phyloP scores from a whole-genome alignment of 2,888 invertebrate species.

The Digitonthophagus gazella region DNA sequence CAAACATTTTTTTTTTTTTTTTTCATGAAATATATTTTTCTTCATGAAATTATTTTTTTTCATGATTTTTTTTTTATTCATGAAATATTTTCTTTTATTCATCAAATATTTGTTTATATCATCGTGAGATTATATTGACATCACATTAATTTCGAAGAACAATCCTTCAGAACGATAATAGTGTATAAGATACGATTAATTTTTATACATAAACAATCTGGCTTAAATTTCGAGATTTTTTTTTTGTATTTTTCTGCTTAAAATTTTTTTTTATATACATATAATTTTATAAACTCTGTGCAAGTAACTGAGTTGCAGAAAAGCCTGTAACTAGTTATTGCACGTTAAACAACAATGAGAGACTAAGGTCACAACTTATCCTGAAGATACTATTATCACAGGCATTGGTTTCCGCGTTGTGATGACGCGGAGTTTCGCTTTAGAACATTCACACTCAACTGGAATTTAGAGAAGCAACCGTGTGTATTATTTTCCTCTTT shows the following conservation, averaged over 20 bases:
- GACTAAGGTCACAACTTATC: slow-evolving; percentile 69
- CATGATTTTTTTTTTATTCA: no score
- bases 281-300: slow-evolving; percentile 52
- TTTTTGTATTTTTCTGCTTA: slow-evolving; percentile 42
- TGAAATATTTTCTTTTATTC: no score
- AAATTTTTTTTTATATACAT: slow-evolving; percentile 46
- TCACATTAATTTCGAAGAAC: slow-evolving; percentile 52
- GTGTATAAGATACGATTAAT: slow-evolving; percentile 49
- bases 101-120: slow-evolving; percentile 39
- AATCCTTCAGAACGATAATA: slow-evolving; percentile 40
- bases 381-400: slow-evolving; percentile 70
- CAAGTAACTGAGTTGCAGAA: slow-evolving; percentile 36
- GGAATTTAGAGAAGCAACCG: slow-evolving; percentile 39
- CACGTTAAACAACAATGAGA: slow-evolving; percentile 56
- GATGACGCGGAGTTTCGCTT: slow-evolving; percentile 22
- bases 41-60: no score
- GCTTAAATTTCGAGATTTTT: slow-evolving; percentile 49
- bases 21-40: no score
- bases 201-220: slow-evolving; percentile 52
- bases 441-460: slow-evolving; percentile 37
- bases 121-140: slow-evolving; percentile 51
- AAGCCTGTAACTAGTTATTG: slow-evolving; percentile 37
- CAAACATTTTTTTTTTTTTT: no score
- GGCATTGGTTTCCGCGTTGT: slow-evolving; percentile 53
- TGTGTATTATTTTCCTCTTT: slow-evolving; percentile 32